phyloP scores from a whole-genome alignment of 2,113 vertebrate genomes.

The Mixornis gularis region DNA sequence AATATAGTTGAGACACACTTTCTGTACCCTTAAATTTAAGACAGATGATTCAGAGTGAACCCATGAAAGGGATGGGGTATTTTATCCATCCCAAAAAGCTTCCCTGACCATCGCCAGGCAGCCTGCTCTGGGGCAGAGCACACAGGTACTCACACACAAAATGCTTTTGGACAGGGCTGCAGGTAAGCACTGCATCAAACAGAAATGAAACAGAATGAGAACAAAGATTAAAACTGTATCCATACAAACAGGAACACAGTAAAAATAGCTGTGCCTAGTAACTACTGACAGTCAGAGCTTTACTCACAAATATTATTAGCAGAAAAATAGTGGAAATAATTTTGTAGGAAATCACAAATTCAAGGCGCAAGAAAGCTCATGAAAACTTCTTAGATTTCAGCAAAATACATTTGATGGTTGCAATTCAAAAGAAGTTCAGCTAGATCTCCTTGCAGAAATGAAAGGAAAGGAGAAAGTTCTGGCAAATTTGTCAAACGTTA shows the following conservation, averaged over 20 bases:
- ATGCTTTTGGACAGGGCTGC: background rate
- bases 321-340: background rate
- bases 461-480: background rate
- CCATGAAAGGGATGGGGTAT: background rate
- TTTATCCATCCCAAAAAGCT: background rate
- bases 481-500: background rate
- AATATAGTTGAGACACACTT: background rate
- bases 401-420: background rate
- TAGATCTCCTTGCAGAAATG: background rate
- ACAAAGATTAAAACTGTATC: background rate
- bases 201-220: background rate
- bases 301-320: background rate
- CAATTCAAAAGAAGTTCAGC: background rate
- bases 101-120: background rate
- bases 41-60: background rate
- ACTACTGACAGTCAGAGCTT: background rate
- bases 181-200: background rate
- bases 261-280: background rate
- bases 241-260: background rate
- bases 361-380: background rate
- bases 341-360: background rate
- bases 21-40: background rate
- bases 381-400: background rate
- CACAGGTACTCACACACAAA: background rate
- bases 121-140: background rate